Evolutionary conservation across 2,797 vertebrate genomes (phyloP), one percentile per base, ranked within the genome.

Genomic region (Catamblyrhynchus diadema): DNA sequence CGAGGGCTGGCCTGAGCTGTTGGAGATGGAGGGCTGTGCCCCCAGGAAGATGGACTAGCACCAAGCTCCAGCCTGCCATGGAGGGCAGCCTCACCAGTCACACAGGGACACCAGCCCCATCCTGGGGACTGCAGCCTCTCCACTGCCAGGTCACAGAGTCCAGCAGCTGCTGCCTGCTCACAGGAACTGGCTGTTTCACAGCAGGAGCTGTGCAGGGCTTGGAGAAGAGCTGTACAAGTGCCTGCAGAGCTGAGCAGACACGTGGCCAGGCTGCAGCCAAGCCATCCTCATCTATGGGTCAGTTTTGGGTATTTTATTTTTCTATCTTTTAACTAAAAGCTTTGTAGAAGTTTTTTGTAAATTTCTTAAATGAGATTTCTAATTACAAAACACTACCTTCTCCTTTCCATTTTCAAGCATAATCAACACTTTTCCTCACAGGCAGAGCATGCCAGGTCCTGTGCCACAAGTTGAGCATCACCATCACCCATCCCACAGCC

Each of bases 11-110:
- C 99, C 99, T 0, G 98, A 97, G 71, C 50, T 97, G 60, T 95
- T 98, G 82, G 98, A 99, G 91, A 78, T 99, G 86, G 96, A 97
- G 53, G 99, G 99, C 95, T 99, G 99, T 30, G 94, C 98, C 86
- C 98, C 98, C 70, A 95, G 27, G 86, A 98, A 97, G 95, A 48
- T 84, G 9, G 69, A 95, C 16, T 98, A 98, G 85, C 30, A 62
- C 12, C 27, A 22, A 81, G 12, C 12, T 35, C 60, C 72, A 84
- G 60, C 42, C 69, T 30, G 65, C 30, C 25, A 73, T 0, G 1
- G 42, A 62, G 47, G 51, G 4, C 5, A 87, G 54, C 41, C 21
- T 39, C 59, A 57, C 27, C 67, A 44, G 18, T 27, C 27, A 56
- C 14, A 0, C 41, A 42, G 44, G 50, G 28, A 78, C 37, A 14